Evolutionary conservation across 30 jellyfish, hydroid and myxozoan genomes (phyloP).

Genomic region (Aurelia sp.): DNA sequence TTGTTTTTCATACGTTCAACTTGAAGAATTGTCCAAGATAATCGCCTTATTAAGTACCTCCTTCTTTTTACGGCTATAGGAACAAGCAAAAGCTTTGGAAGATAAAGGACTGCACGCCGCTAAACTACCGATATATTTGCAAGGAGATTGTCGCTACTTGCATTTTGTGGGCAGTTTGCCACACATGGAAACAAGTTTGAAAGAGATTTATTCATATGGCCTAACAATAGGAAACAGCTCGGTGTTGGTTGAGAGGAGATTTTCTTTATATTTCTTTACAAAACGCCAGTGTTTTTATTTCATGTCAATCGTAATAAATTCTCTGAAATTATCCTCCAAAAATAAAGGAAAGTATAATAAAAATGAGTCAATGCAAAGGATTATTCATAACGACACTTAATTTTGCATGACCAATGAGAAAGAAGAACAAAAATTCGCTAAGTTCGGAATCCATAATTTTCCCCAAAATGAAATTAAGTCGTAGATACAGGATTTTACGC

Average conservation of each 20-base stretch:
- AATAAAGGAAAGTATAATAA: constrained; percentile 24
- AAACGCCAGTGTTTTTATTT: constrained; percentile 11
- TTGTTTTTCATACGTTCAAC: constrained; percentile 37
- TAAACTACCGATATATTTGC: constrained; percentile 4
- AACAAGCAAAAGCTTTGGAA: constrained; percentile 29
- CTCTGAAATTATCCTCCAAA: constrained; percentile 33
- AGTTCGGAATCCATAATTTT: constrained; percentile 52
- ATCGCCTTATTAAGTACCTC: constrained; percentile 49
- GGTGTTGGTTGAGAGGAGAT: constrained; percentile 31
- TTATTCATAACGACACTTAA: constrained; percentile 57
- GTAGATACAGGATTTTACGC: constrained; percentile 50
- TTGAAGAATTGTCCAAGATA: constrained; percentile 30
- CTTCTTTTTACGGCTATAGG: constrained; percentile 41
- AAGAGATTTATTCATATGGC: constrained; percentile 26
- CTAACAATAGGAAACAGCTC: constrained; percentile 39
- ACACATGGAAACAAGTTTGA: constrained; percentile 11
- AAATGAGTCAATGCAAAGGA: constrained; percentile 36
- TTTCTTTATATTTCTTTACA: constrained; percentile 9
- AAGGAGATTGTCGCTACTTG: constrained; percentile 21
- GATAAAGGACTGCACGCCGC: constrained; percentile 4
- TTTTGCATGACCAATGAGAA: constrained; percentile 48
- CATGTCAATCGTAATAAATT: constrained; percentile 41
- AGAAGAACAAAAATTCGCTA: constrained; percentile 33
- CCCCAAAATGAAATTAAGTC: constrained; percentile 66
- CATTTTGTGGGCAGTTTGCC: constrained; percentile 59